Percentiles rank a stretch among this genome's conserved stretches.
Evolutionary conservation across 2,113 vertebrate species (phyloP).

Genomic region (Halcyon malimbica): DNA sequence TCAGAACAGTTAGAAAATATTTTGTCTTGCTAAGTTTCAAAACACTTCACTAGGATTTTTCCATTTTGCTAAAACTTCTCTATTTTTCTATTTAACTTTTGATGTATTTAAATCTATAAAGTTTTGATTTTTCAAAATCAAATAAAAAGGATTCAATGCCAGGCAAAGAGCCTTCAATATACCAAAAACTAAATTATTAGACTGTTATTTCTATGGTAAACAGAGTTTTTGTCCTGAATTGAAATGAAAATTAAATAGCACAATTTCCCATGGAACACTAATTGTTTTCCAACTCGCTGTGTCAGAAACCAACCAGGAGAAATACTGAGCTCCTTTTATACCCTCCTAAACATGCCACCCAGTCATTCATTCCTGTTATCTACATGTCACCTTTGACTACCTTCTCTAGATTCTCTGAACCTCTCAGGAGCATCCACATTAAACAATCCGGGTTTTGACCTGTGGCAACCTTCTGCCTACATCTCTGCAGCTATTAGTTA

Average conservation of each 20-base stretch:
- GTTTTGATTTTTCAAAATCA: neutral
- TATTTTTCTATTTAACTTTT: neutral
- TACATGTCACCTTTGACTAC: neutral
- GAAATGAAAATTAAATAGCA: neutral
- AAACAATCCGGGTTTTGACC: neutral
- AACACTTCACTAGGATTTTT: neutral
- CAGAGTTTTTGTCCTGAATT: neutral
- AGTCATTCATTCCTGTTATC: neutral
- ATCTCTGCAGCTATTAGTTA: neutral
- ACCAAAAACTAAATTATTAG: neutral
- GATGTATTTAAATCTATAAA: accelerated
- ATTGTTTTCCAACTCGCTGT: neutral
- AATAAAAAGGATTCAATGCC: neutral
- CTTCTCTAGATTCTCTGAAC: neutral
- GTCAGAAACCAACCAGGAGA: neutral
- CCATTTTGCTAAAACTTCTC: neutral
- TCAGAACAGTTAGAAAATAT: neutral
- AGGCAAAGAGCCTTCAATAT: neutral
- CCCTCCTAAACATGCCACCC: neutral
- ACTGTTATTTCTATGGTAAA: neutral
- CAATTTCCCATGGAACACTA: neutral
- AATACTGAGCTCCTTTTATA: neutral
- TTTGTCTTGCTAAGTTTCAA: neutral
- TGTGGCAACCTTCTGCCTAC: neutral
- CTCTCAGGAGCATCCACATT: neutral